A percentile compares a stretch with the other conserved stretches of the same genome.
phyloP scores from a whole-genome alignment of 1,140 invertebrate species.

The Meloidogyne floridensis region DNA sequence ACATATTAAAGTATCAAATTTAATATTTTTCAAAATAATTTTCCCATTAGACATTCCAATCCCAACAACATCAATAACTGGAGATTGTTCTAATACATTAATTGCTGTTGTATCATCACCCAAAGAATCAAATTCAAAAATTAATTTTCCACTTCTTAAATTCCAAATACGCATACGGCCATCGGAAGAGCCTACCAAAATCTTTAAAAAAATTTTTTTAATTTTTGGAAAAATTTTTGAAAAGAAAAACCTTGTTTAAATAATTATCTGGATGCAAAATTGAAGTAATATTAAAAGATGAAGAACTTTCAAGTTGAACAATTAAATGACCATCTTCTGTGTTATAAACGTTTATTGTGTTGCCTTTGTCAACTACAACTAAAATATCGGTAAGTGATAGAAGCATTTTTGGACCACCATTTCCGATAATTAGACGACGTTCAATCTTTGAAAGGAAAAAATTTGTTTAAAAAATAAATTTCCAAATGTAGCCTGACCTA shows the following conservation, averaged over 20 bases:
- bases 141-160: constrained; percentile 47
- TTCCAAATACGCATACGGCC: constrained; percentile 48
- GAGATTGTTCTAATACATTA: constrained; percentile 48
- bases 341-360: constrained; percentile 30
- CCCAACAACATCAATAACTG: constrained; percentile 48
- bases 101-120: constrained; percentile 41
- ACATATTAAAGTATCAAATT: constrained; percentile 37
- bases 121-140: constrained; percentile 43
- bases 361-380: constrained; percentile 35
- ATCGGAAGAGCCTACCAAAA: constrained; percentile 38
- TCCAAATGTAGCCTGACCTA: too few relatives aligned
- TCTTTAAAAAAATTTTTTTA: constrained; percentile 29
- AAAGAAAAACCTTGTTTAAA: constrained; percentile 33
- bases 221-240: background rate
- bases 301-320: constrained; percentile 32
- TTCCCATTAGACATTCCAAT: constrained; percentile 46
- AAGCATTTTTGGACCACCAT: constrained; percentile 22
- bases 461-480: background rate
- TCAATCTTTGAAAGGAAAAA: background rate
- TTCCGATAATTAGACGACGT: constrained; percentile 17
- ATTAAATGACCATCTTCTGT: constrained; percentile 21
- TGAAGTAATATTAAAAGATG: constrained; percentile 28
- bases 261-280: constrained; percentile 39
- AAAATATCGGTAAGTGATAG: constrained; percentile 28
- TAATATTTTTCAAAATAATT: constrained; percentile 48